Percentiles rank a stretch among this genome's conserved stretches.
Evolutionary conservation across 2,888 invertebrate species (phyloP).

Genomic region (Melinaea menophilus): DNA sequence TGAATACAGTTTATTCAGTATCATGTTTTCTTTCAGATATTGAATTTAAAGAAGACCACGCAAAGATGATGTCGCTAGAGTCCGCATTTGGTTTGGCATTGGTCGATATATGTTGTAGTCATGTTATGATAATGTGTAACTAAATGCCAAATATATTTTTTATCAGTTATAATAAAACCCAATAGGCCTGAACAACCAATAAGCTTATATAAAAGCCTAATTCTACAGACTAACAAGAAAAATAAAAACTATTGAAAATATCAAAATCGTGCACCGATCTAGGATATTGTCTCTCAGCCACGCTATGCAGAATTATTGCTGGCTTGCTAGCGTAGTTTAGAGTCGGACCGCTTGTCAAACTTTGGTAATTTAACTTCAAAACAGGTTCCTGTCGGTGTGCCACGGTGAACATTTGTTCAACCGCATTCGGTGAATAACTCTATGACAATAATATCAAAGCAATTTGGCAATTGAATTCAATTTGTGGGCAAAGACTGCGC

Average conservation of each 20-base stretch:
- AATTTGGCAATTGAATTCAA: slow-evolving; percentile 31
- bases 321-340: slow-evolving; percentile 68
- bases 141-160: no score
- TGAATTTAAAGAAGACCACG: no score
- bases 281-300: slow-evolving; percentile 56
- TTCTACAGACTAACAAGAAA: not conserved
- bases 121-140: no score
- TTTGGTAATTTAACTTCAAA: slow-evolving; percentile 77
- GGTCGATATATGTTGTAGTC: no score
- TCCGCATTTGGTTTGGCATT: no score
- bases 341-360: slow-evolving; percentile 73
- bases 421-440: slow-evolving; percentile 46
- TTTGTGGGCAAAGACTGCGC: slow-evolving; percentile 19
- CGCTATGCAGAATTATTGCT: slow-evolving; percentile 70
- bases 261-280: slow-evolving; percentile 43
- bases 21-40: no score
- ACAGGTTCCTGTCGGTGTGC: slow-evolving; percentile 64
- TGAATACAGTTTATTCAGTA: no score
- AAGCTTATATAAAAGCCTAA: not conserved
- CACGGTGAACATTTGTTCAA: slow-evolving; percentile 57
- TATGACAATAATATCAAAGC: slow-evolving; percentile 51
- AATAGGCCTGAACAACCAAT: no score
- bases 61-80: no score
- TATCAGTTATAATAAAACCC: no score
- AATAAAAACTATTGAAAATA: slow-evolving; percentile 19